Percentiles rank a stretch among this genome's conserved stretches.
phyloP scores from a whole-genome alignment of 2,113 vertebrate genomes.

The Monopterus albus region DNA sequence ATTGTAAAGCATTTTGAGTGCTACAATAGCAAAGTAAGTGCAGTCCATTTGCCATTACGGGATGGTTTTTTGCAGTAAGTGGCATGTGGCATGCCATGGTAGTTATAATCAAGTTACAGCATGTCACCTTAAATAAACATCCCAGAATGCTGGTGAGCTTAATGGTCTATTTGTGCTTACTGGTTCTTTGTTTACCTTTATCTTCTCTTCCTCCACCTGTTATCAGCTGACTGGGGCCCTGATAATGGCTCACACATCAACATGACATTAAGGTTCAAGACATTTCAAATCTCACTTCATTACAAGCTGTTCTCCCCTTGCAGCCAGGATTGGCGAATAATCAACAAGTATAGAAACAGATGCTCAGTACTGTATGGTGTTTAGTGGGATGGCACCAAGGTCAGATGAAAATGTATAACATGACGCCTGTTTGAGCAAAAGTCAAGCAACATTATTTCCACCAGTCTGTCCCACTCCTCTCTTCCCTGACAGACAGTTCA shows the following conservation, averaged over 20 bases:
- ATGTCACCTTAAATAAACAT: constrained; percentile 15
- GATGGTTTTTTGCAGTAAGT: too few relatives aligned
- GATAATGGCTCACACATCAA: constrained; percentile 33
- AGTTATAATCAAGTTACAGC: constrained; percentile 1
- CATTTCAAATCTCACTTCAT: constrained; percentile 15
- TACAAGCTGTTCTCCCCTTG: not conserved
- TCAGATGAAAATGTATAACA: too few relatives aligned
- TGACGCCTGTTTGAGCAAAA: too few relatives aligned
- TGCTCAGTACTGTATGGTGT: constrained; percentile 5
- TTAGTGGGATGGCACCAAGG: constrained; percentile 80
- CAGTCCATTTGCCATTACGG: too few relatives aligned
- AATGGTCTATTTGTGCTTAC: constrained; percentile 9
- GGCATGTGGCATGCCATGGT: not conserved
- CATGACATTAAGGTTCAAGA: constrained; percentile 1
- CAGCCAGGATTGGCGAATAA: not conserved
- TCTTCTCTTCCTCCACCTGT: too few relatives aligned
- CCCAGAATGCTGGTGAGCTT: constrained; percentile 6
- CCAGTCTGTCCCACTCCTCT: not conserved
- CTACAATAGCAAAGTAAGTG: too few relatives aligned
- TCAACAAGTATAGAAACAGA: constrained; percentile 13
- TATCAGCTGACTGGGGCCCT: constrained; percentile 1
- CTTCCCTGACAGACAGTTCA: not conserved
- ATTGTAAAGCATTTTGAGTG: too few relatives aligned
- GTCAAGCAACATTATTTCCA: not conserved
- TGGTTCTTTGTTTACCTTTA: not conserved